These are phyloP conservation scores for Lithophane socia DNA, from an alignment of 2,888 invertebrate genomes.

Conservation along the genomic window DNA sequence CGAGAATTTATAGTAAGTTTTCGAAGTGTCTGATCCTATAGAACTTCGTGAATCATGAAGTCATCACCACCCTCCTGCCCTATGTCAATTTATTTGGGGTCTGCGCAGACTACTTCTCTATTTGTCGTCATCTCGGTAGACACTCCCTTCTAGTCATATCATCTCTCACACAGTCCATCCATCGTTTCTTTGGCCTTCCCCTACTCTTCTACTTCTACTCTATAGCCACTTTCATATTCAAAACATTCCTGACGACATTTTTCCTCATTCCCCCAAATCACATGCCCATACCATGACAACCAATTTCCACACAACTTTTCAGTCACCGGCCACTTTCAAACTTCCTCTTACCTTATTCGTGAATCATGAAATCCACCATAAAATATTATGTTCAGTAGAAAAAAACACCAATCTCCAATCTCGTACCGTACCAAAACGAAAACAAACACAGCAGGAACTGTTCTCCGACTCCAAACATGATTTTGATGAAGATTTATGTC, in stretches of 20 bases:
- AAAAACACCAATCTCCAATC: neutral
- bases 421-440: slow-evolving; percentile 38
- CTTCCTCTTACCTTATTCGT: no score
- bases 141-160: neutral
- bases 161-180: neutral
- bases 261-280: neutral
- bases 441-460: slow-evolving; percentile 51
- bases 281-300: no score
- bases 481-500: slow-evolving; percentile 85
- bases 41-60: neutral
- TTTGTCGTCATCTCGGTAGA: neutral
- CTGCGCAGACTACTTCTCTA: neutral
- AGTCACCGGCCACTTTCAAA: neutral
- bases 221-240: neutral
- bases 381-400: no score
- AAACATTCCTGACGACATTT: neutral
- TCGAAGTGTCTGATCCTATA: neutral
- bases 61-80: no score
- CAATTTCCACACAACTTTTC: neutral
- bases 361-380: no score
- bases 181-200: neutral
- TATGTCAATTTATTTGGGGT: neutral
- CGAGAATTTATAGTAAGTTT: neutral
- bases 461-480: slow-evolving; percentile 60
- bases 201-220: neutral